phyloP scores from a whole-genome alignment of 92 coral and sea anemone species.

The Nematostella vectensis region DNA sequence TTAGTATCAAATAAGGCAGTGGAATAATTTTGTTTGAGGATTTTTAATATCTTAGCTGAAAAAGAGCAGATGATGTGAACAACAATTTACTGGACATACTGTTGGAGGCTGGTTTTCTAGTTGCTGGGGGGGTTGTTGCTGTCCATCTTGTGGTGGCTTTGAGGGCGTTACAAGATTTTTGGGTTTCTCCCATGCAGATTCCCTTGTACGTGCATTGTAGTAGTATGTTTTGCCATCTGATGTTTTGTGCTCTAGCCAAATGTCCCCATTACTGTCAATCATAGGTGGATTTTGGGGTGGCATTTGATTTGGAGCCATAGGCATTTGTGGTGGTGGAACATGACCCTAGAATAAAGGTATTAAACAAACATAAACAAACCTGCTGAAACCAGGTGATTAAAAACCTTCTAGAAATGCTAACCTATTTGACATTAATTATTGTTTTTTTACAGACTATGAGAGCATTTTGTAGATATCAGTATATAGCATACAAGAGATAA shows the following conservation, averaged over 20 bases:
- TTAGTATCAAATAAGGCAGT: no score
- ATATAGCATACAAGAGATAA: no score
- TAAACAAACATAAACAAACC: slow-evolving; percentile 2
- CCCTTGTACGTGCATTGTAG: slow-evolving; percentile 96
- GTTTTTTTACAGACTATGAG: no score
- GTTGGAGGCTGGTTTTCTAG: no score
- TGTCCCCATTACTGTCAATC: slow-evolving; percentile 93
- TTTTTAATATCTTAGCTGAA: no score
- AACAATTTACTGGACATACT: no score
- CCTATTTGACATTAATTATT: no score
- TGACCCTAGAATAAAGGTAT: background rate
- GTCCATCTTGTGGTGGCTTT: slow-evolving; percentile 27
- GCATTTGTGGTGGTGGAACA: background rate
- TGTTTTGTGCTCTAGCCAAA: slow-evolving; percentile 94
- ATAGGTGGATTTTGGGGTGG: slow-evolving; percentile 56
- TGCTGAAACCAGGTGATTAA: no score
- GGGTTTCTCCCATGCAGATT: slow-evolving; percentile 96
- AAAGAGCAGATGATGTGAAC: no score
- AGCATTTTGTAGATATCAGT: no score
- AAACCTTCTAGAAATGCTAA: no score
- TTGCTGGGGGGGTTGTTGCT: slow-evolving; percentile 2
- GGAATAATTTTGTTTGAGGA: no score
- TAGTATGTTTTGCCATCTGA: slow-evolving; percentile 89
- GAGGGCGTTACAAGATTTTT: slow-evolving; percentile 66
- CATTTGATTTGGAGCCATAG: slow-evolving; percentile 14